Base-by-base conservation (phyloP, 1,140 invertebrate species). In the Drosophila eugracilis region DNA sequence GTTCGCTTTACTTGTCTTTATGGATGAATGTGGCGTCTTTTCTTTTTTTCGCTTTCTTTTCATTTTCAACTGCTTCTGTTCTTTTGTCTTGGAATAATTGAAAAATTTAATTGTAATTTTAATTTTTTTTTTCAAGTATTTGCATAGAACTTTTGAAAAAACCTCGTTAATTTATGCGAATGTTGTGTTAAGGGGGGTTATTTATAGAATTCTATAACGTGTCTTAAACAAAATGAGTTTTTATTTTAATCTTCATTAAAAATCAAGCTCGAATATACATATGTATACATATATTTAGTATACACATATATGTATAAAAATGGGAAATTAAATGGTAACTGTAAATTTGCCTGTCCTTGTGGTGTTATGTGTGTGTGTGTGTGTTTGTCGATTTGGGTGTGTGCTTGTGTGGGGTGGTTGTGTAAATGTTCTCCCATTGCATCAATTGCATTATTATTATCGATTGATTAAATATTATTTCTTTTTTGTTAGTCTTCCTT, bases 11-110 rank as follows among this genome's bases (percentile, higher is more conserved):
- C 10, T 80, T 66, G 45, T 58, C 65, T 50, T 78, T 88, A 86
- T 86, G 83, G 83, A 86, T 86, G 83, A 86, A 88, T 86, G 83
- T 88, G 83, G 83, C 83, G 57, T 66, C 32, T 75, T 67, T 80
- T 80, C 77, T 80, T 80, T 81, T 75, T 70, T 65, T 60, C 44
- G 60, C 37, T 60, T 47, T 53, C 26, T 10, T 36, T 21, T 57
- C 41, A 10, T 55, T 58, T 41, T 67, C 17, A 37, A 55, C 44
- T 54, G 41, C 22, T 54, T 48, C 66, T 63, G 47, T 41, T 69
- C 53, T 62, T 47, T 58, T 53, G 57, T 72, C 45, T 67, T 78
- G 39, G 32, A 78, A 59, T 62, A 50, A 65, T 80, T 57, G 37
- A 66, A 52, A 65, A 47, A 50, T 50, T 34, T 50, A 63, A 48